Conservation (phyloP, 2,113 vertebrate species). For the Theropithecus gelada region DNA sequence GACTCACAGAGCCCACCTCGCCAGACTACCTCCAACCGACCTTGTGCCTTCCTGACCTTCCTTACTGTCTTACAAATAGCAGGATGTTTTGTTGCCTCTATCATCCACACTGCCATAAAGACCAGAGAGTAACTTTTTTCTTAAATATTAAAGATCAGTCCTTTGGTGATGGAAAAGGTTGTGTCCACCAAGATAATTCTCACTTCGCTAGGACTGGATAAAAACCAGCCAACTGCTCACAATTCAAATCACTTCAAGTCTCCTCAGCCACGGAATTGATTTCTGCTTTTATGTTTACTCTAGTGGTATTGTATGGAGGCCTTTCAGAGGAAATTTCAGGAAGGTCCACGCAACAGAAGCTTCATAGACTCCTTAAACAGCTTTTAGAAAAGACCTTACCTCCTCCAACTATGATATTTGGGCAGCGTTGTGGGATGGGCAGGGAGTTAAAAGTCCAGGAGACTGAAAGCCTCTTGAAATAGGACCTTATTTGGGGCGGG, state of each 20-base stretch:
- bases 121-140: neutral
- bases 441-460: neutral
- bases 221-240: neutral
- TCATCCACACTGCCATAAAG: neutral
- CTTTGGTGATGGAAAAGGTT: neutral
- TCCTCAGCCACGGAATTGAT: neutral
- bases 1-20: neutral
- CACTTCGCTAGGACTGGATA: neutral
- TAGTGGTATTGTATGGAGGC: neutral
- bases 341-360: neutral
- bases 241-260: neutral
- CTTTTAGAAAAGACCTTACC: neutral
- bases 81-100: neutral
- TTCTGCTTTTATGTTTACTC: neutral
- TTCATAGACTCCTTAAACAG: neutral
- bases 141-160: neutral
- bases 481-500: neutral
- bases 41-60: neutral
- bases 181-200: neutral
- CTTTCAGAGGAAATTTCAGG: neutral
- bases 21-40: neutral
- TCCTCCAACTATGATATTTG: neutral
- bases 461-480: neutral
- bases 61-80: neutral
- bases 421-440: no score